Evolutionary conservation across 2,797 vertebrate species (phyloP), one percentile per base, ranked within the genome.

Genomic region (Pogonophryne albipinna): DNA sequence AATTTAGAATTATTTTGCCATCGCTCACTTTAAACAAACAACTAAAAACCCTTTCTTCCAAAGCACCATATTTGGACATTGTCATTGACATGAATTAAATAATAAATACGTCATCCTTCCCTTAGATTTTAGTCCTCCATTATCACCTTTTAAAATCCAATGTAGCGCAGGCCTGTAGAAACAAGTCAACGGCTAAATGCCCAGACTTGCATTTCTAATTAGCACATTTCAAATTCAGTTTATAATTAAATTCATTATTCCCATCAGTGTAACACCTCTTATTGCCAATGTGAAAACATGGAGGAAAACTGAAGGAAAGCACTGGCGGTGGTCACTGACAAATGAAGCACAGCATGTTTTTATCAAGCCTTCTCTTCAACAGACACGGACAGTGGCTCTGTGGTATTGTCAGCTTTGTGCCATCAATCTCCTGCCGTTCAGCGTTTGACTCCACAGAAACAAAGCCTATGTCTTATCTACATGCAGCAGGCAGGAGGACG

Each of bases 381-480:
- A 62, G 55, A 74, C 69, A 74, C n/a, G 45, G 66, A 76, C 66
- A 61, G 53, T 5, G 41, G 45, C 59, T 61, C 60, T 67, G 66
- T 63, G 66, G 70, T 51, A 47, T 61, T 81, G 85, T 88, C 78
- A 55, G 76, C 55, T 79, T 42, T 42, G 51, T 79, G 76, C 76
- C 72, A 87, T 93, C 88, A 92, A 90, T 92, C 85, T 84, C 71
- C 75, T 66, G 65, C 69, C 72, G 56, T 63, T 79, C 66, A 85
- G 70, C 49, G 17, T 67, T 66, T 42, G 58, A 71, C 80, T 68
- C 2, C 14, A 57, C 31, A 47, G 57, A 75, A 78, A 93, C 89
- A 94, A 93, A 91, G 85, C 74, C 80, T 12, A 75, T 7, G 50
- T 81, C 87, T 95, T 95, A 95, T 95, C 95, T 92, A 20, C 65